These are phyloP conservation scores for Ictalurus furcatus DNA, from an alignment of 2,113 vertebrate genomes.

Conservation along the genomic window DNA sequence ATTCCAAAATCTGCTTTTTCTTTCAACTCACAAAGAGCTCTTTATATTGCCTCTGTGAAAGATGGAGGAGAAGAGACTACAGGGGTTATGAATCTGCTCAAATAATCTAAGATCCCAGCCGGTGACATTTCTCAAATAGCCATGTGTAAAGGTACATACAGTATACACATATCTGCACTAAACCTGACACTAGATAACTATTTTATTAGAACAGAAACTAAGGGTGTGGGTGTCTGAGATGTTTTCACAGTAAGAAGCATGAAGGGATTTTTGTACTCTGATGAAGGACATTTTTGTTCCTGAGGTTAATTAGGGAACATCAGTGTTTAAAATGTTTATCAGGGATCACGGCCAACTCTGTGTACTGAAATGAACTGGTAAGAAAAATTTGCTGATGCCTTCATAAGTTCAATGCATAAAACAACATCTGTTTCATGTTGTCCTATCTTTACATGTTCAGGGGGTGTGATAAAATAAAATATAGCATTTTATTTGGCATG, in stretches of 20 bases:
- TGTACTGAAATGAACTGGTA: slow-evolving; percentile 6
- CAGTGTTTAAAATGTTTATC: not conserved
- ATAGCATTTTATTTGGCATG: not conserved
- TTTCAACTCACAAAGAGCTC: slow-evolving; percentile 30
- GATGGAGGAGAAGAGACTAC: slow-evolving; percentile 3
- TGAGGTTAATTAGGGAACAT: slow-evolving; percentile 15
- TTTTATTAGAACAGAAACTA: slow-evolving; percentile 5
- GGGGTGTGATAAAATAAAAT: not conserved
- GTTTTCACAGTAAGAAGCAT: slow-evolving; percentile 15
- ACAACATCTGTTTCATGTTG: slow-evolving; percentile 6
- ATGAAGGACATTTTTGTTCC: not conserved
- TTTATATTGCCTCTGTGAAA: slow-evolving; percentile 28
- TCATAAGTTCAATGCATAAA: not conserved
- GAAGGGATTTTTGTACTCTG: slow-evolving; percentile 13
- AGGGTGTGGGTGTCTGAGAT: slow-evolving; percentile 34
- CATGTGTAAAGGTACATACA: slow-evolving; percentile 20
- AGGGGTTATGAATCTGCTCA: slow-evolving; percentile 42
- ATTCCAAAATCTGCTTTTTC: slow-evolving; percentile 12
- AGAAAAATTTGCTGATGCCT: not conserved
- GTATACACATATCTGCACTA: slow-evolving; percentile 30
- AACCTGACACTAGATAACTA: slow-evolving; percentile 38
- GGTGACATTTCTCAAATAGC: slow-evolving; percentile 26
- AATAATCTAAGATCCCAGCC: slow-evolving; percentile 44
- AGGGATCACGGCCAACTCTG: not conserved
- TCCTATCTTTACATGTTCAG: not conserved